phyloP scores from a whole-genome alignment of 2,888 invertebrate genomes.

The Synergus japonicus region DNA sequence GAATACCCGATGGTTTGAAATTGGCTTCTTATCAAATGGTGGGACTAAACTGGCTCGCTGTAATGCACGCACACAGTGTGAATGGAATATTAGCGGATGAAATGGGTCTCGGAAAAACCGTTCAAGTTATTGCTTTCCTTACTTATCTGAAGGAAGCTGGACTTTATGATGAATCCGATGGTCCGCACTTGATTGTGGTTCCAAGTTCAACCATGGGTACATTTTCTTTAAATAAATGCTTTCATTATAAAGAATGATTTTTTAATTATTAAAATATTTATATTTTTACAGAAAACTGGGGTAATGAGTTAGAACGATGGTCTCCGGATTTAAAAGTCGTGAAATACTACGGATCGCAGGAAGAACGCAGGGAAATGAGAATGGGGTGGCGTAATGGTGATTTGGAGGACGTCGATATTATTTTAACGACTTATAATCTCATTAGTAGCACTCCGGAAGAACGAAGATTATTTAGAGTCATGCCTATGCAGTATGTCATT shows the following conservation, averaged over 20 bases:
- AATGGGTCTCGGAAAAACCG: conserved; percentile 97
- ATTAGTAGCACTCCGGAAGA: conserved; percentile 92
- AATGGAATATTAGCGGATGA: conserved; percentile 98
- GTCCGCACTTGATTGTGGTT: conserved; percentile 95
- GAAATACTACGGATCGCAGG: conserved; percentile 92
- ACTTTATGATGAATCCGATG: conserved; percentile 79
- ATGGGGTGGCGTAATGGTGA: conserved; percentile 86
- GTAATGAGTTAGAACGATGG: conserved; percentile 87
- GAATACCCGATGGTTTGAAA: conserved; percentile 82
- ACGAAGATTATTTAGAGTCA: conserved; percentile 93
- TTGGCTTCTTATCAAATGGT: conserved; percentile 92
- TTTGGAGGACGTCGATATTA: conserved; percentile 87
- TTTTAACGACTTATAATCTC: conserved; percentile 93
- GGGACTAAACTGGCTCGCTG: conserved; percentile 94
- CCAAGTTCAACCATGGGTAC: conserved; percentile 95
- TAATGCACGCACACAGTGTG: conserved; percentile 92
- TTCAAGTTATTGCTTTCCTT: conserved; percentile 95
- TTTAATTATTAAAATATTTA: conserved; percentile 26
- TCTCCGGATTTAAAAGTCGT: conserved; percentile 88
- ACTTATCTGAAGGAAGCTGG: conserved; percentile 91
- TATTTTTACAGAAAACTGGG: conserved; percentile 87
- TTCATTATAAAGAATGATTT: neutral
- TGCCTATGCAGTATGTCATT: conserved; percentile 93
- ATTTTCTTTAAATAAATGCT: neutral
- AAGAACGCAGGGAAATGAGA: conserved; percentile 89